These are phyloP conservation scores for Pangasius djambal DNA, from an alignment of 2,797 vertebrate genomes.

Conservation along the genomic window DNA sequence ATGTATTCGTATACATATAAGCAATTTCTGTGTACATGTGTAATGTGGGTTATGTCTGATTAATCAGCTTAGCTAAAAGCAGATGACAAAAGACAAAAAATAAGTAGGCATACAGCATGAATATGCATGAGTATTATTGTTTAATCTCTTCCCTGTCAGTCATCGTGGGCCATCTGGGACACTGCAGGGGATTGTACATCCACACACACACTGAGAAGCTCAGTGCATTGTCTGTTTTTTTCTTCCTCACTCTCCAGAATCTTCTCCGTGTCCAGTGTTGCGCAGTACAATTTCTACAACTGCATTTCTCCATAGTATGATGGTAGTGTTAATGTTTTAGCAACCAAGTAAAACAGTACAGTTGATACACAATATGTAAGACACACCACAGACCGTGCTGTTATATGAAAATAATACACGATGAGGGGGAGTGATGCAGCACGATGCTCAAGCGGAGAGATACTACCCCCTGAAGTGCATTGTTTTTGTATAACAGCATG, in stretches of 20 bases:
- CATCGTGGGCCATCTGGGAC: slow-evolving; percentile 77
- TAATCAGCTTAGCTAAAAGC: background rate
- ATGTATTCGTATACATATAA: background rate
- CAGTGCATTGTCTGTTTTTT: slow-evolving; percentile 60
- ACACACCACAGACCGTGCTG: background rate
- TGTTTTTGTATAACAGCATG: background rate
- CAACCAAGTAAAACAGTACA: background rate
- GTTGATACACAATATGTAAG: background rate
- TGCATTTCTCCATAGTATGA: background rate
- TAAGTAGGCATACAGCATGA: background rate
- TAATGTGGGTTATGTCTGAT: slow-evolving; percentile 32
- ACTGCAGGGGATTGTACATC: slow-evolving; percentile 75
- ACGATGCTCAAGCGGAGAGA: background rate
- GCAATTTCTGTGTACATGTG: slow-evolving; percentile 11
- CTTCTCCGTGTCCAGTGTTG: background rate
- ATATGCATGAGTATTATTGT: slow-evolving; percentile 66
- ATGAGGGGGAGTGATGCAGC: background rate
- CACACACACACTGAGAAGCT: slow-evolving; percentile 27
- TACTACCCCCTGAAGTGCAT: background rate
- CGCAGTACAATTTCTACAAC: background rate
- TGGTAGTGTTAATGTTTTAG: background rate
- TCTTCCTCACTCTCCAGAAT: background rate
- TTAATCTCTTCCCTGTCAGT: slow-evolving; percentile 65
- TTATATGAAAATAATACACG: background rate
- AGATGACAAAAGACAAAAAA: slow-evolving; percentile 2